Evolutionary conservation across 2,888 invertebrate species (phyloP).

Genomic region (Poecilus cupreus): DNA sequence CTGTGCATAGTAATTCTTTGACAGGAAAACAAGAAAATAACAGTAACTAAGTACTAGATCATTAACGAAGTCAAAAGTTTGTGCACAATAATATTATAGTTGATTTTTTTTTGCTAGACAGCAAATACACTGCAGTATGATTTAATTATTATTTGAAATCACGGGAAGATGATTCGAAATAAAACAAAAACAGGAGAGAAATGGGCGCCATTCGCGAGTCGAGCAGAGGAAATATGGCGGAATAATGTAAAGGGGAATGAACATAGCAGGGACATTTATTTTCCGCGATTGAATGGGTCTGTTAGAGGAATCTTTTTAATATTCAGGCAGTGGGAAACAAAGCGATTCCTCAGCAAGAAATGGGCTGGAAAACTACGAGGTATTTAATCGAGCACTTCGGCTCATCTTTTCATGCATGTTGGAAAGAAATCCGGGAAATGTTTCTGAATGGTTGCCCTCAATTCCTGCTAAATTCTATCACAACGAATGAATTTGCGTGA

Average conservation of each 20-base stretch:
- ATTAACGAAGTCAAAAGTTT: too few relatives aligned
- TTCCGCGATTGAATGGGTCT: slow-evolving; percentile 31
- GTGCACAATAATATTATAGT: too few relatives aligned
- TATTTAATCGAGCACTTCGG: slow-evolving; percentile 26
- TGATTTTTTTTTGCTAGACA: too few relatives aligned
- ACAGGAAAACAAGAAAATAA: too few relatives aligned
- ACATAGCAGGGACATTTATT: slow-evolving; percentile 31
- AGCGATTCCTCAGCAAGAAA: slow-evolving; percentile 28
- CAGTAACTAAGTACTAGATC: too few relatives aligned
- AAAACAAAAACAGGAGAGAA: neutral
- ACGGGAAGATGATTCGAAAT: neutral
- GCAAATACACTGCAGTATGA: too few relatives aligned
- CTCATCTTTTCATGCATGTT: slow-evolving; percentile 41
- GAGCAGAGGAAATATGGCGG: neutral
- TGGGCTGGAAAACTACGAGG: slow-evolving; percentile 21
- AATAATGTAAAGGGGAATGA: slow-evolving; percentile 29
- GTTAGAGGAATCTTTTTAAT: slow-evolving; percentile 15
- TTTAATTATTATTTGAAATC: too few relatives aligned
- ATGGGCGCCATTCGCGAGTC: neutral
- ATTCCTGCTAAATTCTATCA: too few relatives aligned
- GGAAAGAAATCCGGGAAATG: slow-evolving; percentile 7
- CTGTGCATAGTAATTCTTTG: too few relatives aligned
- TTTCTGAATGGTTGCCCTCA: neutral
- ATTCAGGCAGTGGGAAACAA: slow-evolving; percentile 36
- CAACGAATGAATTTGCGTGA: too few relatives aligned